These are phyloP conservation scores for Tetranychus piercei DNA, from an alignment of 2,888 invertebrate species.

Conservation along the genomic window DNA sequence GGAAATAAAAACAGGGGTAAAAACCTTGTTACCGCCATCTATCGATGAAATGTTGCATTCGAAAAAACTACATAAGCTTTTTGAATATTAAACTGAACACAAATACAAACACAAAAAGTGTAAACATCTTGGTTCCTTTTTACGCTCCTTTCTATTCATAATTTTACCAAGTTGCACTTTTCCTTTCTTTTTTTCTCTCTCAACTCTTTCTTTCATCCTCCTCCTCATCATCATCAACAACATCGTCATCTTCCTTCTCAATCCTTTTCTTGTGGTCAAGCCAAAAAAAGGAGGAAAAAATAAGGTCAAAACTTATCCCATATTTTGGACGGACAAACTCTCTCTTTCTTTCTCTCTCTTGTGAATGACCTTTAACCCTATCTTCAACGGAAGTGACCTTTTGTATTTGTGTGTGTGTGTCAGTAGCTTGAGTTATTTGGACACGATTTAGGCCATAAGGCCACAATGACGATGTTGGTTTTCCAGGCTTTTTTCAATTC, in stretches of 20 bases:
- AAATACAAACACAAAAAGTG: no score
- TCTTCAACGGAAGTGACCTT: constrained; percentile 1
- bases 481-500: background rate
- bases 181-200: constrained; percentile 11
- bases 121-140: no score
- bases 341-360: constrained; percentile 5
- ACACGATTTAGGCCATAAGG: constrained; percentile 1
- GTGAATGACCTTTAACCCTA: background rate
- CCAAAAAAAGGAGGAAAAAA: background rate
- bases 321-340: background rate
- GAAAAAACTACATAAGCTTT: no score
- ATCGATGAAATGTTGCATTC: no score
- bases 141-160: no score
- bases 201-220: background rate
- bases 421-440: background rate
- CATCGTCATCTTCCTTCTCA: background rate
- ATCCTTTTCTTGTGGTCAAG: background rate
- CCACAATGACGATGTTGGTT: constrained; percentile 1
- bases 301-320: constrained; percentile 5
- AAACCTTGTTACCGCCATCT: no score
- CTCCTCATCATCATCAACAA: background rate
- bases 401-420: background rate
- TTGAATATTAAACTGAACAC: no score
- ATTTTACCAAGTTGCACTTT: background rate
- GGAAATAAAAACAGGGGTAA: no score